A percentile compares a stretch with the other conserved stretches of the same genome.
These are phyloP conservation scores for Solen grandis DNA, from an alignment of 1,140 invertebrate species.

Conservation along the genomic window DNA sequence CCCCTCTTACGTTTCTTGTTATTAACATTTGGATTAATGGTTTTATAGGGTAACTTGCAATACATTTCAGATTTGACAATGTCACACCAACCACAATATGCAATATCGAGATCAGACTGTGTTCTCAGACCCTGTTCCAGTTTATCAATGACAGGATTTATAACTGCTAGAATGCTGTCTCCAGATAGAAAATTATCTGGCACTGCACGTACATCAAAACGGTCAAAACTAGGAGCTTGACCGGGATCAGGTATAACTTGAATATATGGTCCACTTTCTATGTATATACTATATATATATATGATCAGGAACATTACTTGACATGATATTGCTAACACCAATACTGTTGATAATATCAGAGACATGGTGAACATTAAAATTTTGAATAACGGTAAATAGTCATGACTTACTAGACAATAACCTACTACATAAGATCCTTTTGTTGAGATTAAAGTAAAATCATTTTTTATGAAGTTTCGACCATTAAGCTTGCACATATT, in stretches of 20 bases:
- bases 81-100: background rate
- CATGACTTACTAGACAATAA: constrained; percentile 44
- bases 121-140: constrained; percentile 2
- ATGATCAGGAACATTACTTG: too few relatives aligned
- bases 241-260: background rate
- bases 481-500: constrained; percentile 56
- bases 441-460: constrained; percentile 39
- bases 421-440: constrained; percentile 47
- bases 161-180: background rate
- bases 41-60: background rate
- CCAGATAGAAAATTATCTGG: constrained; percentile 18
- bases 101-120: constrained; percentile 11
- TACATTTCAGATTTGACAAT: constrained; percentile 17
- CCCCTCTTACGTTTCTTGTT: constrained; percentile 12
- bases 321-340: too few relatives aligned
- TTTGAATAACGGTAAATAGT: constrained; percentile 16
- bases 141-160: background rate
- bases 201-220: constrained; percentile 14
- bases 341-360: too few relatives aligned
- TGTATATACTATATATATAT: too few relatives aligned
- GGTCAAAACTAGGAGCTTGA: background rate
- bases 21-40: background rate
- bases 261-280: too few relatives aligned
- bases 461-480: constrained; percentile 30
- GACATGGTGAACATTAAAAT: constrained; percentile 21